phyloP scores from a whole-genome alignment of 2,797 vertebrate species.

The Gymnothorax reevesii region DNA sequence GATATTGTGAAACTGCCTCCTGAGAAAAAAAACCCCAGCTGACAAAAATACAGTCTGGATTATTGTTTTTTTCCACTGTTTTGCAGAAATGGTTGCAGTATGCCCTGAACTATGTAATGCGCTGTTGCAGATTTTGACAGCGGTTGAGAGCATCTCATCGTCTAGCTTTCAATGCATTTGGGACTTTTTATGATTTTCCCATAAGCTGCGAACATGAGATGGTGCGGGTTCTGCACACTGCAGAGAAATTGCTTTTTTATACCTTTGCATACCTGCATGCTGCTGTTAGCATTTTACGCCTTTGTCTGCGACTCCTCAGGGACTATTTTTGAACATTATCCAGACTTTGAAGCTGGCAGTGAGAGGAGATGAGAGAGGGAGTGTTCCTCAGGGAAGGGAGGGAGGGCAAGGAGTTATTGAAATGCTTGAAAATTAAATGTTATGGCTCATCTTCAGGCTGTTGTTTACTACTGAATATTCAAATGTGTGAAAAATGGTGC shows the following conservation, averaged over 20 bases:
- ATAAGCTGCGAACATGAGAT: neutral
- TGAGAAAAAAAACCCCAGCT: neutral
- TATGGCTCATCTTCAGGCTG: constrained; percentile 1
- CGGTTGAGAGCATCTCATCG: neutral
- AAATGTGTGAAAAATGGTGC: neutral
- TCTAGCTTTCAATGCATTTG: neutral
- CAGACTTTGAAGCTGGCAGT: constrained; percentile 22
- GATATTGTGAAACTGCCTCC: neutral
- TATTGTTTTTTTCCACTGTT: neutral
- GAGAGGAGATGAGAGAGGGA: neutral
- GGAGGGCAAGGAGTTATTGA: neutral
- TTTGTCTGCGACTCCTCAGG: constrained; percentile 23
- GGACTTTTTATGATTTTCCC: constrained; percentile 2
- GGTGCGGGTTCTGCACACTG: constrained; percentile 13
- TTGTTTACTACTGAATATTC: constrained; percentile 7
- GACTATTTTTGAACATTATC: constrained; percentile 9
- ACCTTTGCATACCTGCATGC: constrained; percentile 8
- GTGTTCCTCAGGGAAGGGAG: neutral
- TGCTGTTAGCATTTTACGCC: constrained; percentile 19
- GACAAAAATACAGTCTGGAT: neutral
- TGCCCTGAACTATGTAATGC: neutral
- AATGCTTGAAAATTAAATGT: constrained; percentile 15
- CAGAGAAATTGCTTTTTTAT: neutral
- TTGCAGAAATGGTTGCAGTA: neutral
- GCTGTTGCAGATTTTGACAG: neutral